phyloP scores from a whole-genome alignment of 2,888 invertebrate genomes.

The Hoplodrina ambigua region DNA sequence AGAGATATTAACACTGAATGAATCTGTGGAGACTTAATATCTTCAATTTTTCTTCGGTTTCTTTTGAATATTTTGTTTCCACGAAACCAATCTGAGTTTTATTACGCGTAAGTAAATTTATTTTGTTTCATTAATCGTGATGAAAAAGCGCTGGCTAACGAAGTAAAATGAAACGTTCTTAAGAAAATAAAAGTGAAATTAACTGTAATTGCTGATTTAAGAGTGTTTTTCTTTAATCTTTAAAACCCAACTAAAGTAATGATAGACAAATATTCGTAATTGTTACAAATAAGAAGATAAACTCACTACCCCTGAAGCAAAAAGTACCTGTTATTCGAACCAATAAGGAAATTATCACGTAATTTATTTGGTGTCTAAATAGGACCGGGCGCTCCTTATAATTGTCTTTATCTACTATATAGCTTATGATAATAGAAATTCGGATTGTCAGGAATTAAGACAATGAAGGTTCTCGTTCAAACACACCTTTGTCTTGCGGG shows the following conservation, averaged over 20 bases:
- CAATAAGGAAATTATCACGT: slow-evolving; percentile 17
- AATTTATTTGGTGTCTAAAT: slow-evolving; percentile 33
- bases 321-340: slow-evolving; percentile 1
- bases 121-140: slow-evolving; percentile 44
- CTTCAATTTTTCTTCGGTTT: slow-evolving; percentile 58
- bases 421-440: slow-evolving; percentile 51
- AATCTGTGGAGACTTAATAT: slow-evolving; percentile 61
- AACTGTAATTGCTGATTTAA: slow-evolving; percentile 6
- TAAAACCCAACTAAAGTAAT: background rate
- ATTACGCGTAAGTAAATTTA: slow-evolving; percentile 43
- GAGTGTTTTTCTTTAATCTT: slow-evolving; percentile 8
- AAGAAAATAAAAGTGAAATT: slow-evolving; percentile 10
- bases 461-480: slow-evolving; percentile 58
- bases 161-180: slow-evolving; percentile 35
- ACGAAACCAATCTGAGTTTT: slow-evolving; percentile 47
- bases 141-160: slow-evolving; percentile 23
- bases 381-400: slow-evolving; percentile 21
- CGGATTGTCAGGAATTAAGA: slow-evolving; percentile 49
- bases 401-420: slow-evolving; percentile 35
- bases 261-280: slow-evolving; percentile 1
- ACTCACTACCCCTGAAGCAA: slow-evolving; percentile 1
- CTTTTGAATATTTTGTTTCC: slow-evolving; percentile 60
- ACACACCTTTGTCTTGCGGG: slow-evolving; percentile 59
- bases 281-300: slow-evolving; percentile 7
- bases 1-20: slow-evolving; percentile 65